These are phyloP conservation scores for Danio albolineatus DNA, from an alignment of 2,797 vertebrate species.

Conservation along the genomic window DNA sequence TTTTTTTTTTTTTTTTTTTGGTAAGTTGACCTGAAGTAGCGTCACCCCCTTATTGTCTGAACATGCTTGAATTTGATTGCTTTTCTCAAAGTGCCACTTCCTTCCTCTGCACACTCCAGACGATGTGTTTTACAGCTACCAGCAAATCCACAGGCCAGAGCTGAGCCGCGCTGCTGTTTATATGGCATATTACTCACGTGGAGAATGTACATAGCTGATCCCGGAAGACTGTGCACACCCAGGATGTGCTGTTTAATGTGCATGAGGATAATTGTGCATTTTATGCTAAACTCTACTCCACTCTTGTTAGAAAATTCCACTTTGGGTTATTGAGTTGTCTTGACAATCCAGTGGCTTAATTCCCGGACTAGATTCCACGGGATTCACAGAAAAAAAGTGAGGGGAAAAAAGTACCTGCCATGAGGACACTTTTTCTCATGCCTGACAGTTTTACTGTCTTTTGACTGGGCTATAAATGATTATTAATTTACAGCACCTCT, in stretches of 20 bases:
- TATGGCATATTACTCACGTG: conserved; percentile 30
- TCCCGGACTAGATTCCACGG: conserved; percentile 74
- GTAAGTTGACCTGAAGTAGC: too few species aligned
- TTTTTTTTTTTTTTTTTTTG: too few species aligned
- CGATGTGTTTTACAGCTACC: conserved; percentile 73
- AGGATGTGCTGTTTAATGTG: conserved; percentile 59
- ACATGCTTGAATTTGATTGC: conserved; percentile 71
- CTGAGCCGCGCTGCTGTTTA: conserved; percentile 70
- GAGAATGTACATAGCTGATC: conserved; percentile 59
- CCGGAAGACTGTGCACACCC: conserved; percentile 55
- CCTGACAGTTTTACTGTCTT: conserved; percentile 65
- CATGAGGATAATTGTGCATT: conserved; percentile 59
- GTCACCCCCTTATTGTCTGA: conserved; percentile 51
- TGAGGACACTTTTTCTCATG: conserved; percentile 66
- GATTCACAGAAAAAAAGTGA: conserved; percentile 61
- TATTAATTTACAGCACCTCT: conserved; percentile 29
- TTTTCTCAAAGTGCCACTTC: conserved; percentile 77
- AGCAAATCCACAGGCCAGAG: conserved; percentile 75
- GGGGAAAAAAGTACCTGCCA: conserved; percentile 68
- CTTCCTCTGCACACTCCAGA: conserved; percentile 79
- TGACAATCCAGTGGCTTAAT: conserved; percentile 73
- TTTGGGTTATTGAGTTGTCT: conserved; percentile 78
- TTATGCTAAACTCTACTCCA: conserved; percentile 67
- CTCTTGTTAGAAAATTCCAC: conserved; percentile 78
- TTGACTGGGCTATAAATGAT: conserved; percentile 64